Evolutionary conservation across 1,140 invertebrate species (phyloP), one percentile per base, ranked within the genome.

Genomic region (Archivesica marissinica): DNA sequence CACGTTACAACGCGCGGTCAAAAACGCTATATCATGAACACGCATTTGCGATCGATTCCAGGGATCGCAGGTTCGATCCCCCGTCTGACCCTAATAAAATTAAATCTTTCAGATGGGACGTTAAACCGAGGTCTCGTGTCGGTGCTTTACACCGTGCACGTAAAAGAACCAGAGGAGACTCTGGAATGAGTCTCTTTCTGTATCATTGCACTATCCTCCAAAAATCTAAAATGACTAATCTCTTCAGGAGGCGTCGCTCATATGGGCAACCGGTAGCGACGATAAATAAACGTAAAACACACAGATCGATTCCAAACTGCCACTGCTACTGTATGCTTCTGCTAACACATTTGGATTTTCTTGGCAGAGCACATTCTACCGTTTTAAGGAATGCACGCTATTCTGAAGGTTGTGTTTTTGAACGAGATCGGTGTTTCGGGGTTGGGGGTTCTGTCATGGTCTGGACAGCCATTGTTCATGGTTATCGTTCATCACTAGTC

Each of bases 241-340:
- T n/a, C n/a, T n/a, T n/a, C n/a, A n/a, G n/a, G n/a, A n/a, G n/a
- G n/a, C n/a, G n/a, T n/a, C n/a, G n/a, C n/a, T n/a, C n/a, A n/a
- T n/a, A n/a, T n/a, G n/a, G n/a, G n/a, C n/a, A n/a, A n/a, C n/a
- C n/a, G n/a, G n/a, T n/a, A n/a, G n/a, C n/a, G n/a, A n/a, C n/a
- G n/a, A n/a, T n/a, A n/a, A n/a, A n/a, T n/a, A n/a, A n/a, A n/a
- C n/a, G n/a, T n/a, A n/a, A n/a, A n/a, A n/a, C n/a, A n/a, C n/a
- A n/a, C n/a, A n/a, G n/a, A n/a, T 70, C 66, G 39, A 3, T 70
- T 70, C 23, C 66, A 47, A 39, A 70, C 33, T 41, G 66, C 38
- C 33, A 70, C 66, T 6, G 38, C 66, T 41, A 39, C 66, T 17
- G 66, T n/a, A n/a, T n/a, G n/a, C n/a, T n/a, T n/a, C 66, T 70